A percentile compares a stretch with the other conserved stretches of the same genome.
These are phyloP conservation scores for Xanthostigma xanthostigma DNA, from an alignment of 2,888 invertebrate species.

Conservation along the genomic window DNA sequence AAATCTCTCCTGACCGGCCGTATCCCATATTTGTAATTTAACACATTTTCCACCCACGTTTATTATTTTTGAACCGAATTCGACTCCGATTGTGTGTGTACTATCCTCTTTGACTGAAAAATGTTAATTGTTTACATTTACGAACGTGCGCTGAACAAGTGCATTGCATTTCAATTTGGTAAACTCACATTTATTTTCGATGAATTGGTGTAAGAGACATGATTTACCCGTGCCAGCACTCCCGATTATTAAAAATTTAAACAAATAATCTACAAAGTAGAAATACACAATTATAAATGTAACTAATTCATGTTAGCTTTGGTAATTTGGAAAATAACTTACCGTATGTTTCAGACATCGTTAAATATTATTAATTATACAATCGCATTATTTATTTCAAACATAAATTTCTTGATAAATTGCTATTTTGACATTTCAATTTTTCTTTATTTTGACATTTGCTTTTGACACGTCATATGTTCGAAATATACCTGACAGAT, in stretches of 20 bases:
- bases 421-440: too few relatives aligned
- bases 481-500: too few relatives aligned
- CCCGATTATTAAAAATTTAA: slow-evolving; percentile 74
- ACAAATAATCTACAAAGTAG: slow-evolving; percentile 56
- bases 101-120: slow-evolving; percentile 64
- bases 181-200: slow-evolving; percentile 69
- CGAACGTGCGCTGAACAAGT: not conserved
- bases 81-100: slow-evolving; percentile 74
- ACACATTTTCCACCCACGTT: slow-evolving; percentile 70
- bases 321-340: too few relatives aligned
- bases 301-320: too few relatives aligned
- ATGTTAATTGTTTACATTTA: not conserved
- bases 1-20: slow-evolving; percentile 33
- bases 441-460: too few relatives aligned
- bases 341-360: too few relatives aligned
- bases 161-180: not conserved
- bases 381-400: too few relatives aligned
- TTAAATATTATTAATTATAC: too few relatives aligned
- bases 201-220: slow-evolving; percentile 69
- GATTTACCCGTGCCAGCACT: slow-evolving; percentile 76
- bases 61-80: slow-evolving; percentile 74
- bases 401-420: too few relatives aligned
- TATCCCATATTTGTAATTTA: slow-evolving; percentile 70
- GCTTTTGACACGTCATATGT: too few relatives aligned
- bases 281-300: not conserved